Conservation (phyloP, 2,888 invertebrate genomes). For the Trissonchulus sp. region DNA sequence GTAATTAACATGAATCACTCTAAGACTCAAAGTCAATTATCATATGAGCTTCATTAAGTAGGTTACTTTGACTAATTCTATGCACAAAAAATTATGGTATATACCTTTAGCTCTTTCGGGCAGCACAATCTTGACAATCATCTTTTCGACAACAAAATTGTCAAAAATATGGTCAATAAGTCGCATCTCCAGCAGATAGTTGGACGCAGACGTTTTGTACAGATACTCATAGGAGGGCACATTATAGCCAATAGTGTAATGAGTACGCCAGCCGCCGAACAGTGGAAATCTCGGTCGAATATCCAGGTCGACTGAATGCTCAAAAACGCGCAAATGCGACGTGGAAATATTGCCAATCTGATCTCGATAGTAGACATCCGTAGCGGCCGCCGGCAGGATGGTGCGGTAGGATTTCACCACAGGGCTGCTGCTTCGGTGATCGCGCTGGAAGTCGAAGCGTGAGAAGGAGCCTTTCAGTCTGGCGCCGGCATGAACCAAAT, state of each 20-base stretch:
- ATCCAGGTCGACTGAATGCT: conserved; percentile 88
- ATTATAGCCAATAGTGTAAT: conserved; percentile 92
- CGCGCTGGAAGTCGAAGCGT: conserved; percentile 91
- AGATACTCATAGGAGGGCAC: conserved; percentile 94
- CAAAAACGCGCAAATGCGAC: conserved; percentile 76
- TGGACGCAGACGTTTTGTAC: conserved; percentile 63
- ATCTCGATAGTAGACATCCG: conserved; percentile 93
- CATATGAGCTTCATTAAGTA: no score
- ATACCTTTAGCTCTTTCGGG: conserved; percentile 71
- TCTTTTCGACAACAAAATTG: conserved; percentile 87
- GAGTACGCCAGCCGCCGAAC: conserved; percentile 98
- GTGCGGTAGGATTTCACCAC: conserved; percentile 84
- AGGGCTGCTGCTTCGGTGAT: conserved; percentile 70
- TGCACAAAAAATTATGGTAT: no score
- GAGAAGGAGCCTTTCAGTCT: conserved; percentile 73
- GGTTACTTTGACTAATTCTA: no score
- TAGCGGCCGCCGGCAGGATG: conserved; percentile 70
- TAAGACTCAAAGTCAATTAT: no score
- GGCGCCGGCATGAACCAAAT: conserved; percentile 86
- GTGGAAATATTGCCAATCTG: conserved; percentile 98
- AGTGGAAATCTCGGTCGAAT: conserved; percentile 92
- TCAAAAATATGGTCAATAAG: conserved; percentile 93
- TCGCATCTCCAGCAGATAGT: conserved; percentile 72
- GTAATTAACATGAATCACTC: no score
- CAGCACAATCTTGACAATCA: conserved; percentile 77